Evolutionary conservation across 2,888 invertebrate genomes (phyloP), one percentile per base, ranked within the genome.

Genomic region (Hartigia nigra): DNA sequence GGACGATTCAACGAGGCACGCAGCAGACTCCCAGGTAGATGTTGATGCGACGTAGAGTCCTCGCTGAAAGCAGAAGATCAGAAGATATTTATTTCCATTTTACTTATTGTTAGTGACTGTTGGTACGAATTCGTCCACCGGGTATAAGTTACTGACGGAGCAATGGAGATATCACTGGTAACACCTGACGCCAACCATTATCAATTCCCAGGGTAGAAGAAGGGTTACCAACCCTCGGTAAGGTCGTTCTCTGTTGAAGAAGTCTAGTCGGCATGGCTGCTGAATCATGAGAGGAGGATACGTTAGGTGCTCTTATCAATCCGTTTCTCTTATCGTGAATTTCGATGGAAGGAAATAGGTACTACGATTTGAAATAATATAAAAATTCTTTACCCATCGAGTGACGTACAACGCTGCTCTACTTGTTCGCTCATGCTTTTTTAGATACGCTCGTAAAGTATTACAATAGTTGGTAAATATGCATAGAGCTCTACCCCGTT

Each of bases 21-120:
- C 76, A 87, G 87, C 76, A 87, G 83, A 81, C 83, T 87, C 72
- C 87, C 89, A 80, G 89, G 83, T 80, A 88, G 87, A 84, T 90
- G 89, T 86, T 86, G 87, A 81, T 86, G 89, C 69, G 87, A 83
- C 84, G 88, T 83, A 77, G 87, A 82, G 78, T 87, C 88, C 81
- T 90, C 90, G 84, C 90, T 90, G 85, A 76, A 88, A 90, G 12
- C 31, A 70, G 31, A 70, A 70, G 14, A 70, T 31, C 1, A 70
- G 70, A 31, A 4, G 14, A 70, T 31, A 32, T 70, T 34, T 70
- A 32, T 32, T 12, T 31, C 31, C 12, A 9, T 70, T 31, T n/a
- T 12, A 0, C 14, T 55, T 23, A 55, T 14, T 9, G 39, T 55
- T 23, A 55, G 39, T 9, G 39, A 55, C 23, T 9, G 23, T 23